phyloP scores from a whole-genome alignment of 2,888 invertebrate species.

The Agrilus biguttatus region DNA sequence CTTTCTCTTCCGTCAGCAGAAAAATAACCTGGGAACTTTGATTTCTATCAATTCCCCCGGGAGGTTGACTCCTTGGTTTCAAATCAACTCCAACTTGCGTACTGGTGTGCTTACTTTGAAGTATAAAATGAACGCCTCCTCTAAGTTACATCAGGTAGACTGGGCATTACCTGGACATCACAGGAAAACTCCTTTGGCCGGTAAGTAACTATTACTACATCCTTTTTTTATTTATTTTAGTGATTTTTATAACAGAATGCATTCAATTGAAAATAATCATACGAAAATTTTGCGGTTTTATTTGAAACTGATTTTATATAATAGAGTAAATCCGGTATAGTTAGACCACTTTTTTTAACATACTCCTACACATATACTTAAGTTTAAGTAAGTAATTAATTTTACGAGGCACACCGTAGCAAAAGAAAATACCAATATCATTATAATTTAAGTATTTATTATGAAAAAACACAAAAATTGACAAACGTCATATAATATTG shows the following conservation, averaged over 20 bases:
- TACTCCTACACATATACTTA: too few species aligned
- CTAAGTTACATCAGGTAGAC: conserved; percentile 28
- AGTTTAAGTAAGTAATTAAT: too few species aligned
- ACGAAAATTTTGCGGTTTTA: too few species aligned
- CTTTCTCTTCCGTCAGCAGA: conserved; percentile 31
- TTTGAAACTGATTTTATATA: not conserved
- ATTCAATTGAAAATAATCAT: too few species aligned
- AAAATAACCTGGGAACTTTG: conserved; percentile 30
- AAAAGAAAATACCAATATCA: too few species aligned
- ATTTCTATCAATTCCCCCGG: conserved; percentile 32
- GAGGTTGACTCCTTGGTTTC: conserved; percentile 32
- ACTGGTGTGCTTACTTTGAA: conserved; percentile 28
- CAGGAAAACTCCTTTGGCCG: conserved; percentile 28
- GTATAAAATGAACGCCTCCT: conserved; percentile 23
- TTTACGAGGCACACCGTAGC: too few species aligned
- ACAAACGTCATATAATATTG: too few species aligned
- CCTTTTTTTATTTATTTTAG: not conserved
- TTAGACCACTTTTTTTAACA: too few species aligned
- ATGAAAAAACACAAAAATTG: too few species aligned
- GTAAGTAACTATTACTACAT: too few species aligned
- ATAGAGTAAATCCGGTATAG: too few species aligned
- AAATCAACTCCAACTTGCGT: conserved; percentile 28
- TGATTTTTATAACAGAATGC: not conserved
- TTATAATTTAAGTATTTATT: too few species aligned
- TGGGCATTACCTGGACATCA: conserved; percentile 29